Base-by-base conservation (phyloP, 2,113 vertebrate genomes). In the Tragelaphus imberbis region DNA sequence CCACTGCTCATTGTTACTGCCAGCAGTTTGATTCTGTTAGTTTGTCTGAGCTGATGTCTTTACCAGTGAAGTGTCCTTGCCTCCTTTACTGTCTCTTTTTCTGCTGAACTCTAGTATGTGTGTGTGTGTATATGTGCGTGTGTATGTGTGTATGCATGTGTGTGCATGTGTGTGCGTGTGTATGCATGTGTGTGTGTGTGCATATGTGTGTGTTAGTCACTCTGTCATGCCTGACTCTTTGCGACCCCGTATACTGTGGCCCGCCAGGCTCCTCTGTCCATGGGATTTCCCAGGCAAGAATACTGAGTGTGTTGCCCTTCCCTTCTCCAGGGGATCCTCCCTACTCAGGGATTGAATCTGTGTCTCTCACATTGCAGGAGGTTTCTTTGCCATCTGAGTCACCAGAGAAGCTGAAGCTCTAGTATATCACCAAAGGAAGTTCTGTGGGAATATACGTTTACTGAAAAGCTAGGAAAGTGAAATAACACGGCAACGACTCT, bases 101-200 rank as follows among this genome's bases (percentile, higher is more conserved):
- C 55, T 55, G 51, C 33, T 19, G 30, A 71, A 19, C 53, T 90
- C 23, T 44, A 49, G 19, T 75, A 6, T 75, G 36, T 44, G 21
- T 75, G 71, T 44, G 36, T 44, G 11, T 40, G 8, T 23, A 5
- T 71, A 2, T 36, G 2, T 23, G 4, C 11, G 9, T 36, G 1
- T 68, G 16, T 68, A 1, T n/a, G 33, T 71, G 65, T 71, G 4
- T 3, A 2, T 27, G 58, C 11, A 4, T 11, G 23, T 25, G 2
- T 27, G 25, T 27, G 58, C 25, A 21, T 8, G 3, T 11, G 4
- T 23, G 1, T 56, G 8, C 49, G 0, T 49, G 49, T 12, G 1
- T 58, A 2, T 55, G 8, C 7, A 1, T 56, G 7, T 59, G 3
- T 23, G 21, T 1, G 21, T 56, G 21, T 9, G 4, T 13, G 3